Evolutionary conservation across 2,888 invertebrate genomes (phyloP).

Genomic region (Leptinotarsa peninsularis): DNA sequence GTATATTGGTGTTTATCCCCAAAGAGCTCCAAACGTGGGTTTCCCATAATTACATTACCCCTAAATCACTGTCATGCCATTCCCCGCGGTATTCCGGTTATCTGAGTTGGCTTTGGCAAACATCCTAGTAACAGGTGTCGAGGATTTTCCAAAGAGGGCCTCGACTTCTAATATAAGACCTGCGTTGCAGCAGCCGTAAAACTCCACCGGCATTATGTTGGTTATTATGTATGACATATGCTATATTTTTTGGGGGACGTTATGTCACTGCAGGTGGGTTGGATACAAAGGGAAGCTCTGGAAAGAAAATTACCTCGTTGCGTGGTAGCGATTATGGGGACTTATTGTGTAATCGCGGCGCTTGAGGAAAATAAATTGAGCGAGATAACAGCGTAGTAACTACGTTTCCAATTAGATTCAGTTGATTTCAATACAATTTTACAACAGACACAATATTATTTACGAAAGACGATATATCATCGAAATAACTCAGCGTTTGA

Average conservation of each 20-base stretch:
- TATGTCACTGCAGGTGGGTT: conserved; percentile 24
- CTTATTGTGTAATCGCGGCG: conserved; percentile 1
- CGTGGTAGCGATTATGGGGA: conserved; percentile 24
- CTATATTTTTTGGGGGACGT: conserved; percentile 24
- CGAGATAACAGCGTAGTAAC: neutral
- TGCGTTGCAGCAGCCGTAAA: conserved; percentile 7
- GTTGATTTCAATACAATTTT: neutral
- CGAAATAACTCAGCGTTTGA: too few relatives aligned
- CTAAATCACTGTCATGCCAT: conserved; percentile 27
- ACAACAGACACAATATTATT: neutral
- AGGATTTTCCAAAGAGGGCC: conserved; percentile 25
- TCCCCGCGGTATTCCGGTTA: conserved; percentile 30
- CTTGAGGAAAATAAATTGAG: neutral
- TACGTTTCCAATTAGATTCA: neutral
- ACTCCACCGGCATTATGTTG: conserved; percentile 13
- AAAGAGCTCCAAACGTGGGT: conserved; percentile 12
- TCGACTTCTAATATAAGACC: conserved; percentile 23
- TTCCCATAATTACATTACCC: conserved; percentile 20
- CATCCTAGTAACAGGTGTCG: conserved; percentile 38
- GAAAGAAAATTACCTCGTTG: conserved; percentile 24
- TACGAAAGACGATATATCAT: too few relatives aligned
- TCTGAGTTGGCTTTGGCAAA: conserved; percentile 30
- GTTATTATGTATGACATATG: conserved; percentile 26
- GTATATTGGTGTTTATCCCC: conserved; percentile 13
- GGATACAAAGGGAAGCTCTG: conserved; percentile 19